Conservation (phyloP, 1,140 invertebrate species). For the Drosophila lini region DNA sequence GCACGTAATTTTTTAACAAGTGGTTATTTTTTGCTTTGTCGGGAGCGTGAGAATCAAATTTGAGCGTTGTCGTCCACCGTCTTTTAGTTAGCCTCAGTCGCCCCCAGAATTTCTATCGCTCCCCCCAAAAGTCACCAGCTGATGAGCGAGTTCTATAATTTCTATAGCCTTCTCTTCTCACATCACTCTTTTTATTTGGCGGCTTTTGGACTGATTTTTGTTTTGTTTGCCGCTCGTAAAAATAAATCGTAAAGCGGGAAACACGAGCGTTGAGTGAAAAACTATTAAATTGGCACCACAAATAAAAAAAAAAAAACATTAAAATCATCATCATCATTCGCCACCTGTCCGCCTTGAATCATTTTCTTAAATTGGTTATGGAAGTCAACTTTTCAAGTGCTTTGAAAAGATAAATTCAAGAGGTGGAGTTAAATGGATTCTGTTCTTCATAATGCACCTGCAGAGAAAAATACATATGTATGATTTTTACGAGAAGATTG, state of each 20-base stretch:
- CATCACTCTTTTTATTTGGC: conserved; percentile 22
- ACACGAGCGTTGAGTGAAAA: conserved; percentile 20
- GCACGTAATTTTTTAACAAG: conserved; percentile 56
- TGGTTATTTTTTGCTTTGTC: conserved; percentile 57
- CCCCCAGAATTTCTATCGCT: conserved; percentile 1
- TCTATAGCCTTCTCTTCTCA: conserved; percentile 9
- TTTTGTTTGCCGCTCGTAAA: conserved; percentile 56
- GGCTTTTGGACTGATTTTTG: conserved; percentile 49
- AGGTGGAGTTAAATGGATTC: conserved; percentile 8
- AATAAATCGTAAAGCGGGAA: conserved; percentile 52
- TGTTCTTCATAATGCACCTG: neutral
- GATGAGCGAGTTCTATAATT: conserved; percentile 26
- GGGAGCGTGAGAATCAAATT: conserved; percentile 63
- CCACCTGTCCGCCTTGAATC: conserved; percentile 46
- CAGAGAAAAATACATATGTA: too few relatives aligned
- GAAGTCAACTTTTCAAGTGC: conserved; percentile 1
- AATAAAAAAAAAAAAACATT: conserved; percentile 4
- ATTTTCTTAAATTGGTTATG: conserved; percentile 18
- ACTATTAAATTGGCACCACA: conserved; percentile 40
- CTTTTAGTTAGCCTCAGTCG: conserved; percentile 10
- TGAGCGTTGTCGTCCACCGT: conserved; percentile 28
- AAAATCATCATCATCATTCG: conserved; percentile 18
- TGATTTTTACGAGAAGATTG: too few relatives aligned
- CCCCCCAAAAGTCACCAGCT: conserved; percentile 22
- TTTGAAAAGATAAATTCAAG: conserved; percentile 7